phyloP scores from a whole-genome alignment of 2,888 invertebrate genomes.

The Ichneumoninae sp. region DNA sequence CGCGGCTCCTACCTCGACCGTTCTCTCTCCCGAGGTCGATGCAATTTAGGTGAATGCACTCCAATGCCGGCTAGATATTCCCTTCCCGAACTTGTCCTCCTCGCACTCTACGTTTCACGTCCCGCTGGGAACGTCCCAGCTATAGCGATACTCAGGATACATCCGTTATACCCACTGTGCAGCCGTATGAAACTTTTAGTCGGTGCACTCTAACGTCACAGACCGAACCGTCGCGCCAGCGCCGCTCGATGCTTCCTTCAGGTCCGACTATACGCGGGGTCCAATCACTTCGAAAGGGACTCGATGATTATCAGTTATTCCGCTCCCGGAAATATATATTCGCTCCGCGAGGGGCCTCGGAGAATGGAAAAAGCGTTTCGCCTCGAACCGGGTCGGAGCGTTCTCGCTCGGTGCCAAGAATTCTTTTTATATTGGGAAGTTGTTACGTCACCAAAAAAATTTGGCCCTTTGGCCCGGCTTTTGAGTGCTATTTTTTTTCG shows the following conservation, averaged over 20 bases:
- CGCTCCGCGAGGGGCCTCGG: not conserved
- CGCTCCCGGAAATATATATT: not conserved
- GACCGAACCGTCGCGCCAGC: conserved; percentile 3
- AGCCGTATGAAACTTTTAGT: conserved; percentile 34
- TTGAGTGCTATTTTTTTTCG: no score
- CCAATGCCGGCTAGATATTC: conserved; percentile 48
- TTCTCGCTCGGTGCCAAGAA: not conserved
- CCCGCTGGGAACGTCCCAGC: conserved; percentile 12
- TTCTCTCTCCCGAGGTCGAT: conserved; percentile 58
- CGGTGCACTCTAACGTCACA: conserved; percentile 28
- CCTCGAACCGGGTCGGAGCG: not conserved
- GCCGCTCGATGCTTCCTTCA: not conserved
- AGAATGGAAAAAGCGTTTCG: not conserved
- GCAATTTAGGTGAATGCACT: conserved; percentile 75
- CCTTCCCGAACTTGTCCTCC: not conserved
- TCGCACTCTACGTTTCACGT: conserved; percentile 1
- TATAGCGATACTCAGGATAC: not conserved
- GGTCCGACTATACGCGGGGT: conserved; percentile 14
- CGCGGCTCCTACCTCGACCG: not conserved
- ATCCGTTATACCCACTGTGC: conserved; percentile 15
- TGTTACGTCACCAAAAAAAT: no score
- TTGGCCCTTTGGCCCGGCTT: no score
- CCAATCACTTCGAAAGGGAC: conserved; percentile 18
- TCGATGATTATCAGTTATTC: not conserved
- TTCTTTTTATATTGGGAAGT: not conserved